Evolutionary conservation across 2,113 vertebrate species (phyloP), one percentile per base, ranked within the genome.

Genomic region (Narcine bancroftii): DNA sequence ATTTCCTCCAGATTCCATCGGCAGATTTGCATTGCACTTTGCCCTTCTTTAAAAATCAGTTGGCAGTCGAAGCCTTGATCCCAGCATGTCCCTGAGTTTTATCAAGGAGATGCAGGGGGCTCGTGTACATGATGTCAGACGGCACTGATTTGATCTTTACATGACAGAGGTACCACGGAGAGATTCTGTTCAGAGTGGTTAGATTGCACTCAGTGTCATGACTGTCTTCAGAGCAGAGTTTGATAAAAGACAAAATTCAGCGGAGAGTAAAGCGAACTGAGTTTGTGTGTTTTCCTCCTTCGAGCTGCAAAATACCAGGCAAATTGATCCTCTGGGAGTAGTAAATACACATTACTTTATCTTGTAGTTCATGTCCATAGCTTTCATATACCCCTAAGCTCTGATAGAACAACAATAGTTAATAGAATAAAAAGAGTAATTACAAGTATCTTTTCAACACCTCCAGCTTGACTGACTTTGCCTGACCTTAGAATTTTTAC

Each of bases 341-440:
- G 96, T 96, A 97, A 96, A 96, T 96, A 95, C 96, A 96, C 96
- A 97, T 96, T 95, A 96, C 95, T 96, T 97, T 97, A 97, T 97
- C 97, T 97, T 96, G 96, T 96, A 96, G 96, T 96, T 95, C 96
- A 94, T 96, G 96, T 97, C 95, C 95, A 69, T 91, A 63, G 89
- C 89, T 91, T 69, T 91, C 89, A 91, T 96, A 96, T 96, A 97
- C 96, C 96, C 96, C 96, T 96, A 96, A 97, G 96, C 95, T 96
- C 95, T 94, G 94, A 96, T 96, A 96, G 95, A 96, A 96, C 97
- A 96, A 95, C 96, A 97, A 94, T 95, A 96, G 96, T 97, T 97
- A 97, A 97, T 97, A 97, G 96, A 97, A 96, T 97, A 97, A 96
- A 97, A 96, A 97, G 96, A 97, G 96, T 97, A 97, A 97, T 97